A percentile compares a stretch with the other conserved stretches of the same genome.
These are phyloP conservation scores for Adelges cooleyi DNA, from an alignment of 1,140 invertebrate genomes.

Conservation along the genomic window DNA sequence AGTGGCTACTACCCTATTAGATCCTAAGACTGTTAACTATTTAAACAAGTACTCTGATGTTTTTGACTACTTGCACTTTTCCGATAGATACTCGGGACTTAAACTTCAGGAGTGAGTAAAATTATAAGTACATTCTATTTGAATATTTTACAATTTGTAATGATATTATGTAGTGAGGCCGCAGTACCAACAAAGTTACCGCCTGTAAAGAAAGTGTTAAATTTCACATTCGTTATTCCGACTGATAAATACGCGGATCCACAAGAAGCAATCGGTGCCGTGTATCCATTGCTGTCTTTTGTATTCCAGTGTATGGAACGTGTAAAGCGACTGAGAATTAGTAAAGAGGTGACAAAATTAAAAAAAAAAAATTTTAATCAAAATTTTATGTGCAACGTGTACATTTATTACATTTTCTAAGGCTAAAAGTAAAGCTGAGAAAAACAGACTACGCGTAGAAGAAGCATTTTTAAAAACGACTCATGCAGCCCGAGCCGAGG, in stretches of 20 bases:
- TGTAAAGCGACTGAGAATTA: conserved; percentile 73
- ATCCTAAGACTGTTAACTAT: conserved; percentile 67
- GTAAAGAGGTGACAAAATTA: conserved; percentile 66
- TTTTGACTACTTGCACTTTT: conserved; percentile 94
- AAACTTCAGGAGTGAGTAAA: conserved; percentile 78
- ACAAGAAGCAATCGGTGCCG: conserved; percentile 34
- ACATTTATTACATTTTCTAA: conserved; percentile 36
- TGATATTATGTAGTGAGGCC: conserved; percentile 45
- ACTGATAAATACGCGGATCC: conserved; percentile 23
- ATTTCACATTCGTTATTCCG: conserved; percentile 45
- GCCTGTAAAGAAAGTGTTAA: conserved; percentile 58
- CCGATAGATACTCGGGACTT: conserved; percentile 84
- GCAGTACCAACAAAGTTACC: conserved; percentile 45
- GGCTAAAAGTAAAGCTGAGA: conserved; percentile 81
- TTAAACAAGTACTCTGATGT: conserved; percentile 73
- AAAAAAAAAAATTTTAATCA: neutral
- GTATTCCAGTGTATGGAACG: conserved; percentile 89
- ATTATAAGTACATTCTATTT: neutral
- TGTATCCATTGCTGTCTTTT: conserved; percentile 70
- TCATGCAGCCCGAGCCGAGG: conserved; percentile 81
- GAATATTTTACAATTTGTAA: neutral
- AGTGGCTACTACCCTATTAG: conserved; percentile 67
- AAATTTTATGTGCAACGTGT: neutral
- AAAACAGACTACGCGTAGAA: conserved; percentile 79
- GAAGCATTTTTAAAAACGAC: conserved; percentile 88